These are phyloP conservation scores for Hestina assimilis DNA, from an alignment of 1,140 invertebrate genomes.

Conservation along the genomic window DNA sequence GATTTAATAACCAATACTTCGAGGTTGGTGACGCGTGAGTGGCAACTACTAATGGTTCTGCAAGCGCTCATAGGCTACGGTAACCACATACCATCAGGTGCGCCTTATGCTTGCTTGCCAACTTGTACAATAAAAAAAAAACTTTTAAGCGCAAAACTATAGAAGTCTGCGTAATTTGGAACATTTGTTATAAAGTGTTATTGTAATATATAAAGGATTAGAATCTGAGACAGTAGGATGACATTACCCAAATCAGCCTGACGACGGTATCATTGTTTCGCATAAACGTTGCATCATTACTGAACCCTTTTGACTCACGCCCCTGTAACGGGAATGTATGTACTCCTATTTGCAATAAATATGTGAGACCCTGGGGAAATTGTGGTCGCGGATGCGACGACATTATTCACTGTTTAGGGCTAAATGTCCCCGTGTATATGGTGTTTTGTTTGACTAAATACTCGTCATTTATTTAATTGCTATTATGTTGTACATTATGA, in stretches of 20 bases:
- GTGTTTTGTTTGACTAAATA: neutral
- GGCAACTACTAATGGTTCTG: too few species aligned
- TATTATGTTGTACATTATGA: too few species aligned
- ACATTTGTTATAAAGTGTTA: neutral
- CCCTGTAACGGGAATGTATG: conserved; percentile 10
- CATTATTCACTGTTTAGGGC: neutral
- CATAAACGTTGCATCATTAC: conserved; percentile 6
- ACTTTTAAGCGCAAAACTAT: neutral
- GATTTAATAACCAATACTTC: too few species aligned
- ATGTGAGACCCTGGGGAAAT: conserved; percentile 5
- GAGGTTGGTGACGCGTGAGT: too few species aligned
- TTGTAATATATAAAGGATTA: neutral
- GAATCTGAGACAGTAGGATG: neutral
- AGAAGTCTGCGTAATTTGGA: neutral
- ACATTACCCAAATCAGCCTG: conserved; percentile 15
- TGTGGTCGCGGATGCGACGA: neutral
- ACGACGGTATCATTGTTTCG: conserved; percentile 6
- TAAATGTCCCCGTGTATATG: neutral
- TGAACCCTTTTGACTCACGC: conserved; percentile 10
- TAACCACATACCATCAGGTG: too few species aligned
- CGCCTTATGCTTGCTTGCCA: too few species aligned
- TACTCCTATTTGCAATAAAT: conserved; percentile 12
- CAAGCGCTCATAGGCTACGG: too few species aligned
- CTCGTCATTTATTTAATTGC: too few species aligned
- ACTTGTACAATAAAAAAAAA: neutral